Evolutionary conservation across 1,140 invertebrate species (phyloP).

Genomic region (Drosophila nigromelanica): DNA sequence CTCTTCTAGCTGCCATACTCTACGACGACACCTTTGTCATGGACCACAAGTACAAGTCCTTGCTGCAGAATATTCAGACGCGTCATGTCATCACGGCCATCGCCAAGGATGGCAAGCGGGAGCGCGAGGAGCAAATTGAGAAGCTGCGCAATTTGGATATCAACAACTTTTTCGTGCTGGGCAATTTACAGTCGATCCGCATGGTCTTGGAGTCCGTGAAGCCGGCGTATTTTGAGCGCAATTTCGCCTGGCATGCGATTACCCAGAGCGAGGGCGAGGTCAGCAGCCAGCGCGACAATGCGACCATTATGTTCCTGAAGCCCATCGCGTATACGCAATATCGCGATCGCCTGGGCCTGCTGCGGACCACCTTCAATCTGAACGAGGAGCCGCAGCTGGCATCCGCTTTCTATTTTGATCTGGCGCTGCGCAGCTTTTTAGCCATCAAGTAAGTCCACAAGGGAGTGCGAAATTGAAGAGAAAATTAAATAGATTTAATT

Average conservation of each 20-base stretch:
- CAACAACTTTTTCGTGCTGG: constrained; percentile 94
- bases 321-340: constrained; percentile 87
- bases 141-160: constrained; percentile 92
- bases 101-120: constrained; percentile 85
- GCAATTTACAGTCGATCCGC: constrained; percentile 88
- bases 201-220: constrained; percentile 86
- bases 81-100: constrained; percentile 91
- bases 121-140: constrained; percentile 87
- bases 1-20: constrained; percentile 88
- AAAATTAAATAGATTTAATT: too few relatives aligned
- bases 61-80: constrained; percentile 93
- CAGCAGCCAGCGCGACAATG: constrained; percentile 88
- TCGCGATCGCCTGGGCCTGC: constrained; percentile 87
- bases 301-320: constrained; percentile 88
- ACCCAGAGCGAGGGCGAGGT: constrained; percentile 88
- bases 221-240: constrained; percentile 82
- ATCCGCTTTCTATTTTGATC: constrained; percentile 94
- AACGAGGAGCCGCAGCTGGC: constrained; percentile 89
- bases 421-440: constrained; percentile 89
- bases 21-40: constrained; percentile 95
- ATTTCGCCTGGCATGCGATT: constrained; percentile 88
- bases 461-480: too few relatives aligned
- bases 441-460: constrained; percentile 87
- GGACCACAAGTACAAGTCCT: constrained; percentile 96
- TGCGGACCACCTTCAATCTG: constrained; percentile 88